A percentile compares a stretch with the other conserved stretches of the same genome.
Evolutionary conservation across 2,797 vertebrate species (phyloP).

Genomic region (Antrozous pallidus): DNA sequence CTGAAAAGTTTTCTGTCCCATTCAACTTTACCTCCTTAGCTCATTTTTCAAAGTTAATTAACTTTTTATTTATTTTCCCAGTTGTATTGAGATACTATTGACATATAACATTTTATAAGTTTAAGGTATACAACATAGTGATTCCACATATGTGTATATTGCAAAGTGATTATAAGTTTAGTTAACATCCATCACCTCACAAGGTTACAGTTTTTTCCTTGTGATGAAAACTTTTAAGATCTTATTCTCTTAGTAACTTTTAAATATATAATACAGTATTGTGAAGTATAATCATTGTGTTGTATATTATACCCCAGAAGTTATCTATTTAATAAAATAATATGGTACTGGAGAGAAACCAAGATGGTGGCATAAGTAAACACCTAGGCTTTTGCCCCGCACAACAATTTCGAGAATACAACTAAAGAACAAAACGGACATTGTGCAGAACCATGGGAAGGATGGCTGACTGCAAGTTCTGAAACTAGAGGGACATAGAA

Average conservation of each 20-base stretch:
- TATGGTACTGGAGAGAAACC: neutral
- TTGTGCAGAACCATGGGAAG: no score
- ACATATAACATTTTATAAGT: neutral
- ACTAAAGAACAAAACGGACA: no score
- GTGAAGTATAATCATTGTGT: neutral
- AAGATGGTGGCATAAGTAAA: no score
- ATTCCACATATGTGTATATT: neutral
- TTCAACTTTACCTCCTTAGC: neutral
- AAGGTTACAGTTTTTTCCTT: neutral
- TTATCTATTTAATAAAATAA: neutral
- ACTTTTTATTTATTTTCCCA: neutral
- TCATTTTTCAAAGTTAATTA: neutral
- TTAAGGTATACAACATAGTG: neutral
- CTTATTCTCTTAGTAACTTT: neutral
- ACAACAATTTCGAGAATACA: no score
- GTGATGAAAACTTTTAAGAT: neutral
- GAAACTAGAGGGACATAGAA: no score
- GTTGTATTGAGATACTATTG: neutral
- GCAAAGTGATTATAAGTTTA: neutral
- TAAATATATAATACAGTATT: neutral
- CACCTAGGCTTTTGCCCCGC: no score
- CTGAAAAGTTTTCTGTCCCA: neutral
- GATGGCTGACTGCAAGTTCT: no score
- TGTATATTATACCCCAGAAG: neutral
- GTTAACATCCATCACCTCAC: neutral